Base-by-base conservation (phyloP, 2,888 invertebrate genomes). In the Drosophila picticornis region DNA sequence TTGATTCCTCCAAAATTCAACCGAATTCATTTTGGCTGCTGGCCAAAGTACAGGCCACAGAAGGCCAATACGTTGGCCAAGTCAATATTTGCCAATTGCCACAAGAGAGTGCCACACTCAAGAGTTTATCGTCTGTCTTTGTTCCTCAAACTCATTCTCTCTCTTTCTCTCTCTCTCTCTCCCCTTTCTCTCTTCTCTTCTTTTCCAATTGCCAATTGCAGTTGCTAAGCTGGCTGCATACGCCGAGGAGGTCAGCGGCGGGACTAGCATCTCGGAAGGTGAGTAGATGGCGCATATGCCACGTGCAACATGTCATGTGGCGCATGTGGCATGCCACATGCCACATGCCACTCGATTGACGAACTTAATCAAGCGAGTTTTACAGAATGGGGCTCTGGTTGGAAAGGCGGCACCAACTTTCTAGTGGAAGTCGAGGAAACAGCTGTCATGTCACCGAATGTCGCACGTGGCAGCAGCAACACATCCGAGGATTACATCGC, bases 331-430 rank as follows among this genome's bases (percentile, higher is more conserved):
- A 55, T 62, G 48, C 57, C 63, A 16, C 51, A 50, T 51, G 32
- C 32, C 40, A n/a, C 40, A 51, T 66, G 56, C 57, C 66, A 40
- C 59, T n/a, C 62, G 48, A 63, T 59, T 64, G 76, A 75, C 72
- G 66, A 27, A 46, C 36, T 56, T 55, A 56, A 63, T 66, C 29
- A 51, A 46, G 31, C 22, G 51, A 10, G 16, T 58, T 72, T 68
- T 56, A 19, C 79, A 93, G 93, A 93, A 92, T 93, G 93, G 93
- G 93, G 92, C 77, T 92, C 93, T 61, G 93, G 92, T 60, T 92
- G 92, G 93, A 86, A 83, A 60, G 92, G 93, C 60, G 93, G 93
- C 71, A 91, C 93, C 73, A 92, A 91, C 75, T 93, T 93, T 73
- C 90, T 93, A 56, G 93, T 93, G 59, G 93, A 93, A 88, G 92